Evolutionary conservation across 2,888 invertebrate genomes (phyloP).

Genomic region (Linnaemya vulpina): DNA sequence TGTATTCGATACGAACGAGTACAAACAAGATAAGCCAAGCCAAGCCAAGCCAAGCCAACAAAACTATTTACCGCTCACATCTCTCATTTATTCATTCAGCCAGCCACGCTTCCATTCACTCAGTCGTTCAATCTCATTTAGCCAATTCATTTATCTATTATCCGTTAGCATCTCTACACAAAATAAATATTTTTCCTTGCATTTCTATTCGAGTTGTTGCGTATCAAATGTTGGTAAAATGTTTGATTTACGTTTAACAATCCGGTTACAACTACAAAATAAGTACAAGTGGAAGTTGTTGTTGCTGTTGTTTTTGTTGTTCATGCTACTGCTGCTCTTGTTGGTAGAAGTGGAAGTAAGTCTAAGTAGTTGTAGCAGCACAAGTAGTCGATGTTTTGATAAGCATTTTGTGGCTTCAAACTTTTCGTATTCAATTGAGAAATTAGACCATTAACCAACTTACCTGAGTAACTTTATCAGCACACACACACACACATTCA

Average conservation of each 20-base stretch:
- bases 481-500: background rate
- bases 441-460: slow-evolving; percentile 80
- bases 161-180: slow-evolving; percentile 25
- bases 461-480: slow-evolving; percentile 69
- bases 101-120: background rate
- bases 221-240: slow-evolving; percentile 66
- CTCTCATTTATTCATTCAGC: background rate
- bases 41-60: slow-evolving; percentile 26
- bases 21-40: background rate
- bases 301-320: slow-evolving; percentile 34
- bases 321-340: background rate
- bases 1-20: background rate
- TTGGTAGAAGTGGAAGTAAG: slow-evolving; percentile 43
- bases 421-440: slow-evolving; percentile 79
- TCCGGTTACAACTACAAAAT: slow-evolving; percentile 53
- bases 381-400: slow-evolving; percentile 62
- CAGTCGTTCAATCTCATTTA: slow-evolving; percentile 46
- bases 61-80: slow-evolving; percentile 2
- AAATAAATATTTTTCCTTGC: slow-evolving; percentile 9
- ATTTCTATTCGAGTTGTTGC: slow-evolving; percentile 27
- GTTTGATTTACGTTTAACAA: slow-evolving; percentile 67
- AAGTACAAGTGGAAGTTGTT: slow-evolving; percentile 47
- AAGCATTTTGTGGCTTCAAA: slow-evolving; percentile 72
- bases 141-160: slow-evolving; percentile 56
- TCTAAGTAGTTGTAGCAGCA: slow-evolving; percentile 29